phyloP scores from a whole-genome alignment of 2,888 invertebrate genomes.

The Mesopsocus fuscifrons region DNA sequence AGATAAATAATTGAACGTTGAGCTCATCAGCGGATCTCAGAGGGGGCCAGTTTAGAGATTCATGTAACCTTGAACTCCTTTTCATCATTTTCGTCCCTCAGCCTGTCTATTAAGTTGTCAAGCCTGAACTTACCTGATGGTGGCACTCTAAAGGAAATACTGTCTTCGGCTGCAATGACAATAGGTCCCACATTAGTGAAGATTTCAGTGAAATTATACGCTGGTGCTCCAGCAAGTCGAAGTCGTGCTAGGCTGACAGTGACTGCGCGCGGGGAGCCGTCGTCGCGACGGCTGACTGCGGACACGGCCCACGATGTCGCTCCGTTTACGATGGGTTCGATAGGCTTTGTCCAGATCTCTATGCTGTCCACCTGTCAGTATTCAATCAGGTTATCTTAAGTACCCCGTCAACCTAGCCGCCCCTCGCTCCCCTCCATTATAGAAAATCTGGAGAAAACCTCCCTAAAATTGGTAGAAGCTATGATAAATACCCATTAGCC shows the following conservation, averaged over 20 bases:
- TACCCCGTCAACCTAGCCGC: neutral
- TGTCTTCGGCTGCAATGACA: neutral
- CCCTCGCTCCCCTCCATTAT: too few species aligned
- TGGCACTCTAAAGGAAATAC: neutral
- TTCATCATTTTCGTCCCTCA: too few species aligned
- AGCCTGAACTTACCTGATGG: constrained; percentile 8
- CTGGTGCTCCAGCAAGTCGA: constrained; percentile 18
- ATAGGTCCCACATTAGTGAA: neutral
- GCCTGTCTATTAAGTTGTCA: too few species aligned
- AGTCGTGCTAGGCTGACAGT: constrained; percentile 22
- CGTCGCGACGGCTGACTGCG: constrained; percentile 26
- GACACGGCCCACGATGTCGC: constrained; percentile 30
- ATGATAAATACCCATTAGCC: too few species aligned
- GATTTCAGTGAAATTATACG: neutral
- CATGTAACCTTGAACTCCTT: too few species aligned
- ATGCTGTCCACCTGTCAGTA: constrained; percentile 14
- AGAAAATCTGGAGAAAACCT: constrained; percentile 16
- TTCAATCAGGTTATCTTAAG: neutral
- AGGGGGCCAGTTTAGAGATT: too few species aligned
- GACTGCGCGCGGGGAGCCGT: constrained; percentile 25
- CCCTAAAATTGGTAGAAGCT: constrained; percentile 1
- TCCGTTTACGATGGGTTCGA: constrained; percentile 17
- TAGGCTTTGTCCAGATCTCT: constrained; percentile 17
- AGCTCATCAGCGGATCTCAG: too few species aligned
- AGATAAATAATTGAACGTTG: too few species aligned